Evolutionary conservation across 2,113 vertebrate genomes (phyloP), one percentile per base, ranked within the genome.

Genomic region (Macaca nemestrina): DNA sequence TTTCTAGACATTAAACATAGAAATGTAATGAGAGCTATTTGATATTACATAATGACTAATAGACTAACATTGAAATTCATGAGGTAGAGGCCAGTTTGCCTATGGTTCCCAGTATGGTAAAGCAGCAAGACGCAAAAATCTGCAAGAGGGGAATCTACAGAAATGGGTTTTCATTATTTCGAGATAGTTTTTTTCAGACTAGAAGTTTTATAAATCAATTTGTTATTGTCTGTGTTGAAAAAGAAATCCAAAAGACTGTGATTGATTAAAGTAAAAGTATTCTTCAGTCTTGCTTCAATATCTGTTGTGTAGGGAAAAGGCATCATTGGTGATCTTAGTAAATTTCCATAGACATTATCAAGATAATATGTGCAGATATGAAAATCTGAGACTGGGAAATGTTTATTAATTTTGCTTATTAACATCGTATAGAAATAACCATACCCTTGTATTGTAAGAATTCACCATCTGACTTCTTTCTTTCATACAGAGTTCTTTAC

Each of bases 361-460:
- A 68, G 35, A 93, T 70, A 43, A 12, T 55, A 32, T 32, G 6
- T 95, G 12, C 4, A 59, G 23, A 85, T 73, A 2, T n/a, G 13
- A 81, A 93, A 85, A 14, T 27, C 30, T 84, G 40, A 61, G 9
- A 32, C 27, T 90, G n/a, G 48, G 8, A 40, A 95, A 95, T 23
- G 0, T 18, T 50, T 67, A 61, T 55, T 91, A 84, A 73, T 73
- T 93, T 81, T 97, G 20, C n/a, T 94, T 97, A 96, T 95, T 90
- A 94, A 93, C 94, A 85, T 95, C 64, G 0, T 78, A 43, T 90
- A 88, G n/a, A 89, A 43, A 98, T 97, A 82, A 92, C 88, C 45
- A 95, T 35, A 76, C 67, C 61, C 79, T 97, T 94, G 96, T 76
- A 95, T 50, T 97, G 45, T 55, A 52, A 87, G 95, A 97, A 38